Evolutionary conservation across 2,113 vertebrate genomes (phyloP), one percentile per base, ranked within the genome.

Genomic region (Rousettus leschenaultii): DNA sequence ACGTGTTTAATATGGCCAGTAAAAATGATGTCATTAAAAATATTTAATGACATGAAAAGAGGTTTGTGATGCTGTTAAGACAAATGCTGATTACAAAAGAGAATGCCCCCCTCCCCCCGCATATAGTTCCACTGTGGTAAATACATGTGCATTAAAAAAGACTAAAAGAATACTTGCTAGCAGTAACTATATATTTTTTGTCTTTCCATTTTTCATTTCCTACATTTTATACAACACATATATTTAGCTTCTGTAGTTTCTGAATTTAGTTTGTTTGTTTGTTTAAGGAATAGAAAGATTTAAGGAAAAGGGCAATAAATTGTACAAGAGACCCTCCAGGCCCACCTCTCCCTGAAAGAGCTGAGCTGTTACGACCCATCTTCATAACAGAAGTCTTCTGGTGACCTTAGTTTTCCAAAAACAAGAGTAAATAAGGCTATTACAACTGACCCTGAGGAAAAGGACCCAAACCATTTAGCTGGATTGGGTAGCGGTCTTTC

Each of bases 21-120:
- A 59, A 89, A 66, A 68, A 45, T 86, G 28, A 24, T 35, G 21
- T 91, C 38, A 45, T 24, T 59, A 61, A 77, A 82, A 89, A 70
- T 38, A 89, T 14, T 35, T 78, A 59, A 90, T 70, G 40, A 74
- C 6, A 55, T 21, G 51, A 51, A 84, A 74, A 40, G 73, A 74
- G 15, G 26, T 1, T 38, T 38, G 26, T 65, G 48, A 51, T 24
- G 9, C 21, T 66, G 21, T n/a, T 48, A 61, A 86, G 26, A 61
- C 66, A 59, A 90, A 48, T 73, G 33, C 24, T 21, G 1, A 38
- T 53, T 21, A 26, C 35, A 33, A 38, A 38, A 66, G 13, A 57
- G 55, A 74, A 35, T 2, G 9, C 3, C 18, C 35, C 15, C 13
- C 4, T 2, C 24, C n/a, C 4, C 13, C 4, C 22, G n/a, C n/a